Evolutionary conservation across 2,113 vertebrate genomes (phyloP).

Genomic region (Salvator merianae): DNA sequence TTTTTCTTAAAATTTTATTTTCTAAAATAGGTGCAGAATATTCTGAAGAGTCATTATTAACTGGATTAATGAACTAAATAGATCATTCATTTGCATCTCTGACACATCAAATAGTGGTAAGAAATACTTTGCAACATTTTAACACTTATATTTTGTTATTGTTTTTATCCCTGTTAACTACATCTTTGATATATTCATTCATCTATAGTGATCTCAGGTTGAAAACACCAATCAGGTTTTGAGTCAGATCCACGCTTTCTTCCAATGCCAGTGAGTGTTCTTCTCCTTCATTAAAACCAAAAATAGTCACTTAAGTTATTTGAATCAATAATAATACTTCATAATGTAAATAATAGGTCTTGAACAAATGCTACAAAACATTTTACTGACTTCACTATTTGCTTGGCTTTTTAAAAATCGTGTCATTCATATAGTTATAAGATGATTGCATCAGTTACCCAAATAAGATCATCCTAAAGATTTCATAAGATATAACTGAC

Average conservation of each 20-base stretch:
- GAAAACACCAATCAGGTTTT: too few species aligned
- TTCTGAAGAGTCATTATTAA: slow-evolving; percentile 62
- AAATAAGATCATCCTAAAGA: too few species aligned
- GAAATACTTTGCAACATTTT: slow-evolving; percentile 24
- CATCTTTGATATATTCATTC: not conserved
- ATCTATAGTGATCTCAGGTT: too few species aligned
- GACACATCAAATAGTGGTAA: slow-evolving; percentile 67
- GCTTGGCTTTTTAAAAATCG: not conserved
- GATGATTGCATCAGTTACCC: too few species aligned
- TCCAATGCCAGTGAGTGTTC: too few species aligned
- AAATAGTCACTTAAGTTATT: too few species aligned
- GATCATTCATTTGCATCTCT: slow-evolving; percentile 58
- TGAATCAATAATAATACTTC: too few species aligned
- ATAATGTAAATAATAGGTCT: not conserved
- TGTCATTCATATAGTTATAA: too few species aligned
- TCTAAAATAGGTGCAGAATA: slow-evolving; percentile 68
- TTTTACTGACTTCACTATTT: too few species aligned
- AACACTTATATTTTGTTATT: not conserved
- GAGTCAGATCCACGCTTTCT: too few species aligned
- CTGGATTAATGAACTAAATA: slow-evolving; percentile 72
- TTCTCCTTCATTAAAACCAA: too few species aligned
- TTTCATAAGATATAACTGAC: too few species aligned
- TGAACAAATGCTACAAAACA: not conserved
- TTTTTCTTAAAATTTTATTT: slow-evolving; percentile 48
- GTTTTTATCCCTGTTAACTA: not conserved